phyloP scores from a whole-genome alignment of 2,888 invertebrate genomes.

The Rhamphomyia laevipes region DNA sequence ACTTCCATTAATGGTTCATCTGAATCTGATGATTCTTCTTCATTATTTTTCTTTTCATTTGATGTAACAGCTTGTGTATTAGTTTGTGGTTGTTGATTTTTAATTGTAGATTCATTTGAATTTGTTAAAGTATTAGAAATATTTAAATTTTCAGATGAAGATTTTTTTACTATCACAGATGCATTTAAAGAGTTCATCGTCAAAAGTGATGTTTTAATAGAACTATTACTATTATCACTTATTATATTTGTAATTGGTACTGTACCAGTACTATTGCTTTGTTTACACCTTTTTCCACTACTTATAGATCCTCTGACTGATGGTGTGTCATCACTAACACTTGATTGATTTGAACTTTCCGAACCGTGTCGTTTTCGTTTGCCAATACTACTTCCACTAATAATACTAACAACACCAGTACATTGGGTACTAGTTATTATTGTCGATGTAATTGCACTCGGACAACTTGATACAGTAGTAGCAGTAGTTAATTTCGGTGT shows the following conservation, averaged over 20 bases:
- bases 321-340: constrained; percentile 44
- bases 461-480: constrained; percentile 2
- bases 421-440: background rate
- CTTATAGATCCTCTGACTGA: constrained; percentile 17
- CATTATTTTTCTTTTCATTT: constrained; percentile 16
- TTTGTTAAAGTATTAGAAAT: constrained; percentile 13
- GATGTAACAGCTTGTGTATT: constrained; percentile 1
- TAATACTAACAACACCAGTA: background rate
- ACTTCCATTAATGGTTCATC: constrained; percentile 68
- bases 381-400: background rate
- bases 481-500: constrained; percentile 12
- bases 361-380: constrained; percentile 72
- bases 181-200: constrained; percentile 4
- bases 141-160: constrained; percentile 38
- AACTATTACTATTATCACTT: too few species aligned
- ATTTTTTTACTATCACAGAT: constrained; percentile 19
- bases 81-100: constrained; percentile 3
- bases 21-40: constrained; percentile 62
- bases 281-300: constrained; percentile 1
- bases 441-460: constrained; percentile 2
- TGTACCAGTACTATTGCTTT: too few species aligned
- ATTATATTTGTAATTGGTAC: too few species aligned
- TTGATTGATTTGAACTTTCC: constrained; percentile 57
- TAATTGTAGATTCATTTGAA: constrained; percentile 18
- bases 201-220: background rate